phyloP scores from a whole-genome alignment of 2,888 invertebrate species.

The Apamea sordens region DNA sequence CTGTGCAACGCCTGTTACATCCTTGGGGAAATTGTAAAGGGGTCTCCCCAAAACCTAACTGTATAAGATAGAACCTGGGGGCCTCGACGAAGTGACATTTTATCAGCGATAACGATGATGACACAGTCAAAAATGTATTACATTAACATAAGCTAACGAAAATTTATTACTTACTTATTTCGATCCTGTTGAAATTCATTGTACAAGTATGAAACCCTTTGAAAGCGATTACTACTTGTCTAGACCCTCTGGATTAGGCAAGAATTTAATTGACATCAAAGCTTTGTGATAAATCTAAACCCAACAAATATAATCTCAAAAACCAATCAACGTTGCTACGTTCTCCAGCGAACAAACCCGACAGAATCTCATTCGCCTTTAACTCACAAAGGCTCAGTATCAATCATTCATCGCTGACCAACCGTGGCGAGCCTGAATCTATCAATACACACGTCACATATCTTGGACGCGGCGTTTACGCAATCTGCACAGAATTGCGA shows the following conservation, averaged over 20 bases:
- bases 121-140: not conserved
- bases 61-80: not conserved
- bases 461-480: slow-evolving; percentile 57
- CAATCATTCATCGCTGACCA: slow-evolving; percentile 60
- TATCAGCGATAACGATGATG: not conserved
- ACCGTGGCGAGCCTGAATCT: slow-evolving; percentile 48
- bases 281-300: too few species aligned
- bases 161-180: too few species aligned
- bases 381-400: slow-evolving; percentile 51
- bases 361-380: slow-evolving; percentile 42
- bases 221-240: not conserved
- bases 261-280: not conserved
- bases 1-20: too few species aligned
- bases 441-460: slow-evolving; percentile 62
- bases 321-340: slow-evolving; percentile 8
- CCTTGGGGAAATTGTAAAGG: too few species aligned
- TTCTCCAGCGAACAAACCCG: not conserved
- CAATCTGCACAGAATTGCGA: slow-evolving; percentile 66
- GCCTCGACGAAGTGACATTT: not conserved
- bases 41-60: too few species aligned
- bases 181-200: not conserved
- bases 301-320: slow-evolving; percentile 3
- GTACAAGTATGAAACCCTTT: not conserved
- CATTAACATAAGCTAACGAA: not conserved
- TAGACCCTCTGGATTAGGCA: not conserved